These are phyloP conservation scores for Drosophila suzukii DNA, from an alignment of 1,140 invertebrate species.

Conservation along the genomic window DNA sequence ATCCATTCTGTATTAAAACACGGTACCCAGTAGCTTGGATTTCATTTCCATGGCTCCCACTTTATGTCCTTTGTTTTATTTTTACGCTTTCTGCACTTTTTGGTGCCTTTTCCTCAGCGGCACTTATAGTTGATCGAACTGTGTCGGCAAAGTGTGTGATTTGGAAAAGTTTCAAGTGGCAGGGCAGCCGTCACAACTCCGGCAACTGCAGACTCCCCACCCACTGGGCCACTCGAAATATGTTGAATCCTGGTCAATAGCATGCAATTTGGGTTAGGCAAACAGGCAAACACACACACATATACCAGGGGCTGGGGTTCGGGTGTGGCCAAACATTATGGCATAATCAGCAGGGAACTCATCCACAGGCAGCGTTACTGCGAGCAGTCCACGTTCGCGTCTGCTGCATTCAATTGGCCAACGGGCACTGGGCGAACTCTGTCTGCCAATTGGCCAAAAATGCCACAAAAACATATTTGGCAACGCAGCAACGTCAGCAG, in stretches of 20 bases:
- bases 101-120: slow-evolving; percentile 23
- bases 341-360: slow-evolving; percentile 66
- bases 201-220: slow-evolving; percentile 4
- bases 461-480: slow-evolving; percentile 81
- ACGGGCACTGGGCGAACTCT: slow-evolving; percentile 39
- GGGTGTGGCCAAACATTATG: slow-evolving; percentile 67
- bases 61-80: slow-evolving; percentile 45
- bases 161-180: slow-evolving; percentile 68
- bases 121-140: slow-evolving; percentile 70
- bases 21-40: background rate
- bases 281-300: slow-evolving; percentile 71
- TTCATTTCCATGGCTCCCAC: background rate
- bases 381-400: slow-evolving; percentile 28
- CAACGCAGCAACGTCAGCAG: slow-evolving; percentile 42
- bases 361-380: slow-evolving; percentile 8
- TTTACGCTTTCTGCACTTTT: slow-evolving; percentile 17
- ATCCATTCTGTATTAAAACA: background rate
- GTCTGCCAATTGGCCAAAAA: slow-evolving; percentile 76
- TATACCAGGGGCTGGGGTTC: background rate
- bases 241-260: slow-evolving; percentile 74
- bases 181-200: slow-evolving; percentile 35
- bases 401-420: slow-evolving; percentile 67
- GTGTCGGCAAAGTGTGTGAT: slow-evolving; percentile 53
- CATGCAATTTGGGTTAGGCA: slow-evolving; percentile 79
- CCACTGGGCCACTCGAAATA: slow-evolving; percentile 50